phyloP scores from a whole-genome alignment of 2,113 vertebrate species.

The Coryphaenoides rupestris region DNA sequence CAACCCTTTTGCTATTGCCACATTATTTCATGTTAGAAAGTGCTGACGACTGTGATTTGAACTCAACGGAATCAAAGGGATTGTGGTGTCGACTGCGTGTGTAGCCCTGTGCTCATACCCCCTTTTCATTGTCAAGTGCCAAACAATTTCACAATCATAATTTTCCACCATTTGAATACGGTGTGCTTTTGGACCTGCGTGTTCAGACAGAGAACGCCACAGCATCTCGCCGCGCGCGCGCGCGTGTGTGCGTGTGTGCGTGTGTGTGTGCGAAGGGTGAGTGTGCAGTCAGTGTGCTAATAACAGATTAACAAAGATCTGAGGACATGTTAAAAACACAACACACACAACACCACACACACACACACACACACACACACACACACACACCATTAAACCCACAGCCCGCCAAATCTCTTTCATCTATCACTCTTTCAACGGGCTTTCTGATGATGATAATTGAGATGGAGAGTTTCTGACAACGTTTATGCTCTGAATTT shows the following conservation, averaged over 20 bases:
- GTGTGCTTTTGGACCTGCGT: conserved; percentile 17
- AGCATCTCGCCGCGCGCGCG: conserved; percentile 27
- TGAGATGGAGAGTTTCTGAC: conserved; percentile 10
- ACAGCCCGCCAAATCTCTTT: conserved; percentile 22
- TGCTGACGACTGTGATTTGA: no score
- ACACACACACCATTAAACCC: background rate
- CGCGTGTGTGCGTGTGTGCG: conserved; percentile 47
- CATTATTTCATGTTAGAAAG: no score
- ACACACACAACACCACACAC: conserved; percentile 23
- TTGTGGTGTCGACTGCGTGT: conserved; percentile 33
- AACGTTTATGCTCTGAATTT: background rate
- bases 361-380: no score
- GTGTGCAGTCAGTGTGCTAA: conserved; percentile 30
- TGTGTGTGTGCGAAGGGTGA: no score
- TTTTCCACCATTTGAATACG: conserved; percentile 20
- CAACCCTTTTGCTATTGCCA: no score
- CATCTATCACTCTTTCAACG: conserved; percentile 30
- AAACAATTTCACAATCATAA: conserved; percentile 46
- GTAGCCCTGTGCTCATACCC: conserved; percentile 43
- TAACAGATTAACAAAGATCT: conserved; percentile 59
- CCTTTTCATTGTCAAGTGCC: conserved; percentile 50
- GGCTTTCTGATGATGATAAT: conserved; percentile 27
- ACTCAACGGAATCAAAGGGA: conserved; percentile 31
- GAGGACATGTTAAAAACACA: conserved; percentile 36
- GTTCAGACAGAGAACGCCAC: conserved; percentile 43